Percentiles rank a stretch among this genome's conserved stretches.
Evolutionary conservation across 2,113 vertebrate genomes (phyloP).

Genomic region (Stictonetta naevosa): DNA sequence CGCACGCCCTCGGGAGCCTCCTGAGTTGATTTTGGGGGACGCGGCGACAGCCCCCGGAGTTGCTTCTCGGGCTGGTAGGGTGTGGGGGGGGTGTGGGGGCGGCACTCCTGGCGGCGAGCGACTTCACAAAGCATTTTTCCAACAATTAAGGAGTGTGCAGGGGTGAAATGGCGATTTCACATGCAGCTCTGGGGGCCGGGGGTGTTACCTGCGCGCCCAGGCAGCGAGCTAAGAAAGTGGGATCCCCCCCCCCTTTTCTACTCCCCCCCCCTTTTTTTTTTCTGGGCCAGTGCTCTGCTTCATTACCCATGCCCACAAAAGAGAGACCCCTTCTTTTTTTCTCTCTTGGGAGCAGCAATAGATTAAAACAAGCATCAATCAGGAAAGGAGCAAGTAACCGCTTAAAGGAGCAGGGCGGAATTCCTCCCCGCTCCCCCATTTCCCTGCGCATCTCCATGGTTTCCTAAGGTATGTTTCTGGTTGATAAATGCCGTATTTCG

Average conservation of each 20-base stretch:
- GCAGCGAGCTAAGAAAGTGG: slow-evolving; percentile 43
- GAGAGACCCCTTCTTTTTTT: slow-evolving; percentile 43
- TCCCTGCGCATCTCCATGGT: slow-evolving; percentile 34
- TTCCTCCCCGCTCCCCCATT: slow-evolving; percentile 7
- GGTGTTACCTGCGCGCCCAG: slow-evolving; percentile 80
- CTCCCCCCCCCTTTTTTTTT: too few relatives aligned
- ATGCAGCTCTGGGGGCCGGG: slow-evolving; percentile 80
- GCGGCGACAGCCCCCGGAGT: neutral
- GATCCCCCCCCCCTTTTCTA: neutral
- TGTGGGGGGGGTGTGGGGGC: too few relatives aligned
- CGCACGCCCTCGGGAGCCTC: neutral
- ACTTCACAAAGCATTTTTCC: slow-evolving; percentile 96
- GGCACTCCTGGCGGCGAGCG: slow-evolving; percentile 88
- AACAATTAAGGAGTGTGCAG: slow-evolving; percentile 94
- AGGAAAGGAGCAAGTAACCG: slow-evolving; percentile 64
- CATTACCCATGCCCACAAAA: slow-evolving; percentile 78
- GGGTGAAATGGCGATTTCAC: slow-evolving; percentile 97
- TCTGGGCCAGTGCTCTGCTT: slow-evolving; percentile 61
- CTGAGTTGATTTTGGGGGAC: neutral
- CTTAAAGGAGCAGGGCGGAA: slow-evolving; percentile 45
- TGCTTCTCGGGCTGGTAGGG: too few relatives aligned
- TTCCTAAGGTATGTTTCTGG: slow-evolving; percentile 55
- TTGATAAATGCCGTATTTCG: slow-evolving; percentile 44
- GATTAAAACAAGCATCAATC: slow-evolving; percentile 84
- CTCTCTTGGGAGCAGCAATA: slow-evolving; percentile 74